Base-by-base conservation (phyloP, 2,797 vertebrate species). In the Margarornis squamiger region DNA sequence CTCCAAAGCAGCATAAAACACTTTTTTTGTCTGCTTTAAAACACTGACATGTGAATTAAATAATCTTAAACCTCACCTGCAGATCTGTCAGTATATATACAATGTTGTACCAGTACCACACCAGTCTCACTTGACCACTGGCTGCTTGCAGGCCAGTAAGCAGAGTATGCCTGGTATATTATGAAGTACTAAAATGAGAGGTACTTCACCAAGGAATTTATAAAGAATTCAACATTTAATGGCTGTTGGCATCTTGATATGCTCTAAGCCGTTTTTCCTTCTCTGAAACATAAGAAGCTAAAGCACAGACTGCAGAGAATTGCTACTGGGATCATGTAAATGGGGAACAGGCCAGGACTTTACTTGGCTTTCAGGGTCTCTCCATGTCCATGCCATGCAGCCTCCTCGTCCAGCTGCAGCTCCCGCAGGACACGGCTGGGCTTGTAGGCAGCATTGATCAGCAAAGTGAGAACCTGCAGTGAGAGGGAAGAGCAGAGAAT, bases 361-460 rank as follows among this genome's bases (percentile, higher is more conserved):
- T 97, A 99, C 99, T 99, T 99, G 97, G 99, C 99, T 98, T 99
- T 99, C 51, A 99, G 98, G 70, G 98, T 99, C 98, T 99, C 99
- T 93, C 99, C 99, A 49, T 99, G 98, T 81, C 99, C 99, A 55
- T 99, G 99, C 99, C 99, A 99, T 17, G 98, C 98, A 89, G 99
- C 98, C 96, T 99, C 99, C 95, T 99, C 99, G 96, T 99, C 99
- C 97, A 99, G 96, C 97, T 99, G 99, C 95, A 99, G 98, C 95
- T 99, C 99, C 66, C 99, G 97, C 95, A 99, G 98, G 92, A 99
- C 99, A 38, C 99, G 99, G 92, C 99, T 99, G 24, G 99, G 99
- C 95, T 99, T 99, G 97, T 99, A 99, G 49, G 99, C 99, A 0
- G 99, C 99, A 52, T 99, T 99, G 97, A 99, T 99, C 96, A 99